Evolutionary conservation across 2,888 invertebrate species (phyloP).

Genomic region (Matsumyia berberina): DNA sequence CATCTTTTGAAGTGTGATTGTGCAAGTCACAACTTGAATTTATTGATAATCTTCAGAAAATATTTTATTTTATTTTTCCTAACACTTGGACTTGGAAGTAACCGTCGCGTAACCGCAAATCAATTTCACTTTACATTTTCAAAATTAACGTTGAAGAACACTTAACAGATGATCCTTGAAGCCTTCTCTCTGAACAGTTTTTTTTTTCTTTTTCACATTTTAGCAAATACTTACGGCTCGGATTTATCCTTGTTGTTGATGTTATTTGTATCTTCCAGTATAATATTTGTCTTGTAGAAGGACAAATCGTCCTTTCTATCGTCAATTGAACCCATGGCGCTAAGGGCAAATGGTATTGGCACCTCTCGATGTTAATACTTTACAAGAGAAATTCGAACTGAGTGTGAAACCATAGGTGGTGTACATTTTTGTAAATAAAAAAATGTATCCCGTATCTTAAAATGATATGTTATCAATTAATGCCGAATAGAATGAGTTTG

Average conservation of each 20-base stretch:
- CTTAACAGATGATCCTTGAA: too few species aligned
- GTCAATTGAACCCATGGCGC: slow-evolving; percentile 46
- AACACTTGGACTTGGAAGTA: not conserved
- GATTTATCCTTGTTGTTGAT: slow-evolving; percentile 12
- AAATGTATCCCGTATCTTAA: slow-evolving; percentile 33
- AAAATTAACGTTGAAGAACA: too few species aligned
- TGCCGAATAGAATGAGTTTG: slow-evolving; percentile 37
- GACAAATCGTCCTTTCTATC: slow-evolving; percentile 56
- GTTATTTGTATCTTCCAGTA: slow-evolving; percentile 47
- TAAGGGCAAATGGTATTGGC: not conserved
- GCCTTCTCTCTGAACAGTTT: not conserved
- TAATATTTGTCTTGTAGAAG: slow-evolving; percentile 62
- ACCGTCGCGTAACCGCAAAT: too few species aligned
- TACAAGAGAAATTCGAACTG: slow-evolving; percentile 42
- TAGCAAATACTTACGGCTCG: slow-evolving; percentile 45
- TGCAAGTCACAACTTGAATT: slow-evolving; percentile 32
- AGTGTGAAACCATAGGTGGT: not conserved
- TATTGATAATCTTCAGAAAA: slow-evolving; percentile 27
- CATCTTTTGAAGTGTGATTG: not conserved
- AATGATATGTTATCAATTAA: slow-evolving; percentile 54
- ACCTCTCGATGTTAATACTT: slow-evolving; percentile 18
- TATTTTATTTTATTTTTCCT: not conserved
- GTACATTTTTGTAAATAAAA: slow-evolving; percentile 48
- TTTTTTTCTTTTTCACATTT: not conserved
- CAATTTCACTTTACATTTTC: not conserved